Evolutionary conservation across 2,113 vertebrate species (phyloP), one percentile per base, ranked within the genome.

Genomic region (Microtus ochrogaster): DNA sequence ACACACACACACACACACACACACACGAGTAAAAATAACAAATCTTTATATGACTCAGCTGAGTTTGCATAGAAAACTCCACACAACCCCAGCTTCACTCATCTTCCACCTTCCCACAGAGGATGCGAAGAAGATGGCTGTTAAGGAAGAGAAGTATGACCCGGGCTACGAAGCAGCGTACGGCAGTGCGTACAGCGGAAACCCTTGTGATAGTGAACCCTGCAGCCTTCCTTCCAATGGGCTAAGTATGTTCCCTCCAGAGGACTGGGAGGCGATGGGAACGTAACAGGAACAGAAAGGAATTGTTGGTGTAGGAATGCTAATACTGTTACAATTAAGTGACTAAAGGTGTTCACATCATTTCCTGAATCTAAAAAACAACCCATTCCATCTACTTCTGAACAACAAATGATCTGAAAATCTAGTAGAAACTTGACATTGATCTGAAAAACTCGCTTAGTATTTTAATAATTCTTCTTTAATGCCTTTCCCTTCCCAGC

Each of bases 131-230:
- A 99, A 99, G 98, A 99, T 99, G 98, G 99, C 99, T 14, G 99
- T 99, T 52, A 99, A 99, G 98, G 99, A 99, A 98, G 99, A 99
- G 97, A 99, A 99, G 92, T 99, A 99, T 0, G 99, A 99, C 91
- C 99, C 99, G 0, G 99, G 99, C 63, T 99, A 99, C 2, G 99
- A 99, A 96, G 99, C 99, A 2, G 99, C 99, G 0, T 99, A 99
- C 16, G 99, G 99, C 3, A 99, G 99, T 30, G 98, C 98, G 6
- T 99, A 99, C 19, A 85, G 95, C 0, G 99, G 99, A 73, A 98
- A 90, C 47, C 98, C 95, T 0, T 98, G 98, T n/a, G 98, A 91
- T 47, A 98, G 98, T 0, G 99, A 99, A 6, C 99, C 98, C 68
- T 99, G 99, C 94, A 94, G 97, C 74, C 99, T 99, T 96, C 78